Conservation (phyloP, 1,140 invertebrate species). For the Nasonia vitripennis region DNA sequence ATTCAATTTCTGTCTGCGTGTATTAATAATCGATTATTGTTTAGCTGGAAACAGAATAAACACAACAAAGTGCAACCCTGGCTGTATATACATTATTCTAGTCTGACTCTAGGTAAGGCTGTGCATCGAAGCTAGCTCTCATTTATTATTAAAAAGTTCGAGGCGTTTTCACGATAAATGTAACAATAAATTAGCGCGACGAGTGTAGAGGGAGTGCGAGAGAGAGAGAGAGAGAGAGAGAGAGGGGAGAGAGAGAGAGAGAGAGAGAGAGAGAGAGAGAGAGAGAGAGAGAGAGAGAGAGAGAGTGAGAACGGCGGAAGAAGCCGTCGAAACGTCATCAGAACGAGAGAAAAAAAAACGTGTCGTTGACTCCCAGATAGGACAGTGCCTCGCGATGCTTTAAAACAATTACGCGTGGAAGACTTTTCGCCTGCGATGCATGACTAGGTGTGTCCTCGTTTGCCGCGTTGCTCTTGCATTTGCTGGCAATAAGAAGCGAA, state of each 20-base stretch:
- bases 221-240: neutral
- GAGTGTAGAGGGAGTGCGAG: neutral
- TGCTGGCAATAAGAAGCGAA: neutral
- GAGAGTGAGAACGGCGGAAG: neutral
- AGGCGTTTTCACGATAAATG: neutral
- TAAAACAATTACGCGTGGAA: neutral
- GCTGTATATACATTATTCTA: conserved; percentile 24
- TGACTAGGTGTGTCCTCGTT: conserved; percentile 10
- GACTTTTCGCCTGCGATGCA: neutral
- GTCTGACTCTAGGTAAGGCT: conserved; percentile 28
- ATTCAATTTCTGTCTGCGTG: conserved; percentile 17
- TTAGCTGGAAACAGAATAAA: conserved; percentile 27
- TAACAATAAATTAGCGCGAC: conserved; percentile 12
- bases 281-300: neutral
- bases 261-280: no score
- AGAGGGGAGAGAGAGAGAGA: neutral
- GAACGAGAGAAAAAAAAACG: conserved; percentile 4
- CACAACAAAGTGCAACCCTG: neutral
- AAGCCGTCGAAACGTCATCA: conserved; percentile 19
- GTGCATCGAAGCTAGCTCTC: no score
- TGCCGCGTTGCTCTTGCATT: neutral
- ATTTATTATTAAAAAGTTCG: neutral
- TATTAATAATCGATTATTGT: conserved; percentile 43
- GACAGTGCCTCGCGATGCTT: neutral
- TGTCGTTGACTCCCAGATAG: conserved; percentile 18